phyloP scores from a whole-genome alignment of 2,888 invertebrate species.

The Cremastobaeus sp. region DNA sequence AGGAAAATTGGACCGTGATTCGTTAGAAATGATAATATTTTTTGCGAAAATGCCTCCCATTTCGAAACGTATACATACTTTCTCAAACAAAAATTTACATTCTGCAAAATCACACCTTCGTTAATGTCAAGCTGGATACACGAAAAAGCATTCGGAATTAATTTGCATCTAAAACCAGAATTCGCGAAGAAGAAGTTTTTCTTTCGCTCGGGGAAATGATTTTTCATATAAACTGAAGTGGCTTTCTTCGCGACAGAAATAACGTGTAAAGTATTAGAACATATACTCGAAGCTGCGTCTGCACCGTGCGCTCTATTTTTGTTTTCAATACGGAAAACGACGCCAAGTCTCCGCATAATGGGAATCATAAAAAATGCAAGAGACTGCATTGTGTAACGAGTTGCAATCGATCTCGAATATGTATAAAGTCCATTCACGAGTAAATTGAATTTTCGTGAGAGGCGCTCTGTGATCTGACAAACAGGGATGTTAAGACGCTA shows the following conservation, averaged over 20 bases:
- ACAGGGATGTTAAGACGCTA: constrained; percentile 20
- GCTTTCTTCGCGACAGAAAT: background rate
- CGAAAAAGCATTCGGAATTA: too few species aligned
- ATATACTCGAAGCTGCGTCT: background rate
- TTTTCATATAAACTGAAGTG: too few species aligned
- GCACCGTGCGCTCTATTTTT: constrained; percentile 8
- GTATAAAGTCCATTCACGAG: background rate
- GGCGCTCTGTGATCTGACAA: constrained; percentile 21
- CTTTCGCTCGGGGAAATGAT: too few species aligned
- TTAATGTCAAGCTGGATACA: too few species aligned
- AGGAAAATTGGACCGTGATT: constrained; percentile 12
- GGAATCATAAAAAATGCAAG: constrained; percentile 6
- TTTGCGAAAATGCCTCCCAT: too few species aligned
- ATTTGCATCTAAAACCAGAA: too few species aligned
- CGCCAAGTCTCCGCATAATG: constrained; percentile 1
- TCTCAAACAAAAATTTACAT: too few species aligned
- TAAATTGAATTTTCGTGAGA: constrained; percentile 10
- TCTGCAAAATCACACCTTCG: too few species aligned
- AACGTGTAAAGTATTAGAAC: background rate
- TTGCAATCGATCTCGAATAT: background rate
- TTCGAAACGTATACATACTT: too few species aligned
- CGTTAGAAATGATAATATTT: constrained; percentile 24
- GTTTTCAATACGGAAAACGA: constrained; percentile 15
- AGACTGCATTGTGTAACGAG: background rate
- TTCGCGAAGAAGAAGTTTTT: too few species aligned